Conservation (phyloP, 2,113 vertebrate genomes). For the Fregata magnificens region DNA sequence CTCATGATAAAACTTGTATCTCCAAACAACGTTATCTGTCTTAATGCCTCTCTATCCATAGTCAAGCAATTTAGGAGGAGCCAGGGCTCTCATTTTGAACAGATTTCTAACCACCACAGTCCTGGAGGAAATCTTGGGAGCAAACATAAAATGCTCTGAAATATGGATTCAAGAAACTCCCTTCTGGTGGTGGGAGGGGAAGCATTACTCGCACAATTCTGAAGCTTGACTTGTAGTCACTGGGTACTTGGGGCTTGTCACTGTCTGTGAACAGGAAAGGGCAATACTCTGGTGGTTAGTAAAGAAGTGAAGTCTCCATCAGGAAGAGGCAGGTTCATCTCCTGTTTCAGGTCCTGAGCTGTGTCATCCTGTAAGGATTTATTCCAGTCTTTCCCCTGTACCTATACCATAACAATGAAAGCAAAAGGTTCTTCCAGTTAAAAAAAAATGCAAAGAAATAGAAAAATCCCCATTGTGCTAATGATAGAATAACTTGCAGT, state of each 20-base stretch:
- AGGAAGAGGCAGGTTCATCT: not conserved
- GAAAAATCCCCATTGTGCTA: not conserved
- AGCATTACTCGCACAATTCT: not conserved
- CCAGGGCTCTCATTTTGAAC: not conserved
- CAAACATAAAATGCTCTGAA: not conserved
- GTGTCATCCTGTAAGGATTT: not conserved
- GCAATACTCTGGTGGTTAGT: not conserved
- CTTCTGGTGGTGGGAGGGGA: not conserved
- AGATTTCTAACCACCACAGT: not conserved
- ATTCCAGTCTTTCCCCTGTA: not conserved
- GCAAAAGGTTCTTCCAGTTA: not conserved
- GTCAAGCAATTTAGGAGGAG: not conserved
- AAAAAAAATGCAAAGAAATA: not conserved
- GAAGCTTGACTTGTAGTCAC: not conserved
- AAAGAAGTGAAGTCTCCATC: not conserved
- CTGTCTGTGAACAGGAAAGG: not conserved
- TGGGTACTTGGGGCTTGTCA: not conserved
- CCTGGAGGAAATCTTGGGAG: not conserved
- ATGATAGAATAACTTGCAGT: not conserved
- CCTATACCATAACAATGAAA: not conserved
- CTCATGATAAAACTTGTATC: not conserved
- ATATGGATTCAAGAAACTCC: not conserved
- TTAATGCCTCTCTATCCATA: not conserved
- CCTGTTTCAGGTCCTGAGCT: not conserved
- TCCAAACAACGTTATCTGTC: not conserved